Evolutionary conservation across 2,113 vertebrate species (phyloP).

Genomic region (Rissa tridactyla): DNA sequence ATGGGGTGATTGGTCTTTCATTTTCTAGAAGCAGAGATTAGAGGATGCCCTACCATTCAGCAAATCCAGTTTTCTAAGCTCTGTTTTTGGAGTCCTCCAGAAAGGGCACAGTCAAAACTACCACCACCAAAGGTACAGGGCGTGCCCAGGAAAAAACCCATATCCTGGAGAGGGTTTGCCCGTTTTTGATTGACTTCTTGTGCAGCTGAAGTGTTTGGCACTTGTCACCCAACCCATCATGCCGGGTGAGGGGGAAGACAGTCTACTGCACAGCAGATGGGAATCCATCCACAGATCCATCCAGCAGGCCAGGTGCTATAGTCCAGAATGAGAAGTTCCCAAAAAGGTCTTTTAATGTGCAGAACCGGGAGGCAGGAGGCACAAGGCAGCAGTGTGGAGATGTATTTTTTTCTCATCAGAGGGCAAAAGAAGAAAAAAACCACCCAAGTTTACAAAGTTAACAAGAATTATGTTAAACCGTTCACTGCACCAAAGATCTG

Average conservation of each 20-base stretch:
- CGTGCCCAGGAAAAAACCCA: not conserved
- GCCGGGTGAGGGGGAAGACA: fast-evolving
- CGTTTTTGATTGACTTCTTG: not conserved
- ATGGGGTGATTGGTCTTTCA: not conserved
- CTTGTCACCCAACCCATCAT: not conserved
- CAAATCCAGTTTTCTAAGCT: not conserved
- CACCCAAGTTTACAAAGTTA: not conserved
- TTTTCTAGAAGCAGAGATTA: not conserved
- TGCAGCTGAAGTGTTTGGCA: not conserved
- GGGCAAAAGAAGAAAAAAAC: not conserved
- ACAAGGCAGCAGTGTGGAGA: not conserved
- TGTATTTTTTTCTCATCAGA: not conserved
- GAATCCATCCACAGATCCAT: not conserved
- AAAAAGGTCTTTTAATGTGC: not conserved
- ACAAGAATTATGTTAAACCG: not conserved
- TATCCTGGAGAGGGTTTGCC: not conserved
- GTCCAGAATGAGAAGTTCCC: not conserved
- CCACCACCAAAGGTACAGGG: not conserved
- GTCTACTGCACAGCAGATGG: not conserved
- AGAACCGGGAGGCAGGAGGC: not conserved
- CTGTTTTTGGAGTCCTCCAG: not conserved
- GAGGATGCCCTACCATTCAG: not conserved
- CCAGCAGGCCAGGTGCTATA: not conserved
- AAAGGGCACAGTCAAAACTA: not conserved
- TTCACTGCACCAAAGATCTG: not conserved